These are phyloP conservation scores for Accipiter virgatus DNA, from an alignment of 2,113 vertebrate genomes.

Conservation along the genomic window DNA sequence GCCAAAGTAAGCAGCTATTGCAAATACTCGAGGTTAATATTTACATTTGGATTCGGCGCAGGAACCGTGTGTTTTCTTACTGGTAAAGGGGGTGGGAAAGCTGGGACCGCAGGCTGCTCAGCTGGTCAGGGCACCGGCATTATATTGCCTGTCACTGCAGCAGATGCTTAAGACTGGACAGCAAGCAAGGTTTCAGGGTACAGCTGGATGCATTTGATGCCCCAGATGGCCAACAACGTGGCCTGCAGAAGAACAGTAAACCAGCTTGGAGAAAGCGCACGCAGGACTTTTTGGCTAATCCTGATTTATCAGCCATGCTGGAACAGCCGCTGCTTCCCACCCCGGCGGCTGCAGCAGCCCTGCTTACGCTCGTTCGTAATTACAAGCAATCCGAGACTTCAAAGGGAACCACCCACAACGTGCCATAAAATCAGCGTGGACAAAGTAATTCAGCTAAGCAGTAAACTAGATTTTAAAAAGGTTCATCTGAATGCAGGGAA, in stretches of 20 bases:
- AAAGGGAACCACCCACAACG: not conserved
- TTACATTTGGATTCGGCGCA: not conserved
- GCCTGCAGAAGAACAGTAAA: not conserved
- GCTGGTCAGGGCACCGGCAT: not conserved
- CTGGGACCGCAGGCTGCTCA: not conserved
- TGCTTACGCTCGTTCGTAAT: accelerated
- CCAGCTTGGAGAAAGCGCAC: not conserved
- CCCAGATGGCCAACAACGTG: accelerated
- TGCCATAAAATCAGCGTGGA: not conserved
- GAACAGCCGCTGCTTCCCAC: not conserved
- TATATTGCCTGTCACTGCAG: not conserved
- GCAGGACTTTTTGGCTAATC: not conserved
- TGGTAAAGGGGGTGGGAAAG: not conserved
- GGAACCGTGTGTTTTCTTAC: not conserved
- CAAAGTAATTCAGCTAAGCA: not conserved
- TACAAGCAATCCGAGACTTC: not conserved
- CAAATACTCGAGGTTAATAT: not conserved
- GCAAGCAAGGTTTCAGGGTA: not conserved
- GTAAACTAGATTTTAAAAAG: not conserved
- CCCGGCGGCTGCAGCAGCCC: not conserved
- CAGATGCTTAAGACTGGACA: not conserved
- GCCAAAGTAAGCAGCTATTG: constrained; percentile 26
- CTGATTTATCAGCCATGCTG: accelerated
- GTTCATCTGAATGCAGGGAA: not conserved
- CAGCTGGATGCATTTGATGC: not conserved